Evolutionary conservation across 2,797 vertebrate genomes (phyloP).

Genomic region (Mastacembelus armatus): DNA sequence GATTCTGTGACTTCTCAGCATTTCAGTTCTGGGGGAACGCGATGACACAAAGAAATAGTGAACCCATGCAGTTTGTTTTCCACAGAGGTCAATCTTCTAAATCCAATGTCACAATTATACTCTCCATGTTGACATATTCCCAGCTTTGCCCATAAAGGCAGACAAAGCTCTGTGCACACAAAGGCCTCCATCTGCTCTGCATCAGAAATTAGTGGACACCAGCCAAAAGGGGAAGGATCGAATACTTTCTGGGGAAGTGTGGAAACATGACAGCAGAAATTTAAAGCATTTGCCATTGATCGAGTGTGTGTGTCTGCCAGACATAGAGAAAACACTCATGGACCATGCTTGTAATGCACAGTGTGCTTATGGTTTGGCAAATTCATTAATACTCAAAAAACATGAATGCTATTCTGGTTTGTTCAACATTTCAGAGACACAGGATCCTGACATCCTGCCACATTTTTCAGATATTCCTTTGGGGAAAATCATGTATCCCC

Average conservation of each 20-base stretch:
- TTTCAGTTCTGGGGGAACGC: conserved; percentile 9
- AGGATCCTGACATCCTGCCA: not conserved
- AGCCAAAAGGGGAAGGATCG: conserved; percentile 45
- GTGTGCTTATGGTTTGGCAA: not conserved
- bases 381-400: conserved; percentile 4
- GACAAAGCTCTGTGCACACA: conserved; percentile 25
- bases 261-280: conserved; percentile 39
- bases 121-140: conserved; percentile 30
- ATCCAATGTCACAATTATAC: conserved; percentile 31
- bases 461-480: conserved; percentile 23
- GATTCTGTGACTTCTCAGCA: conserved; percentile 40
- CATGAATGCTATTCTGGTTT: not conserved
- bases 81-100: conserved; percentile 30
- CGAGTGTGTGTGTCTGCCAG: not conserved
- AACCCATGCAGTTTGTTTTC: conserved; percentile 31
- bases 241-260: conserved; percentile 33
- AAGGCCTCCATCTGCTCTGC: conserved; percentile 47
- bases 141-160: conserved; percentile 34
- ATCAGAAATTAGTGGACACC: conserved; percentile 33
- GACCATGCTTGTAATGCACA: conserved; percentile 13
- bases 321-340: conserved; percentile 15
- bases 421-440: not conserved
- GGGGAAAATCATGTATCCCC: conserved; percentile 18
- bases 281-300: conserved; percentile 13
- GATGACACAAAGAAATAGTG: conserved; percentile 5